Evolutionary conservation across 2,113 vertebrate species (phyloP).

Genomic region (Elachura formosa): DNA sequence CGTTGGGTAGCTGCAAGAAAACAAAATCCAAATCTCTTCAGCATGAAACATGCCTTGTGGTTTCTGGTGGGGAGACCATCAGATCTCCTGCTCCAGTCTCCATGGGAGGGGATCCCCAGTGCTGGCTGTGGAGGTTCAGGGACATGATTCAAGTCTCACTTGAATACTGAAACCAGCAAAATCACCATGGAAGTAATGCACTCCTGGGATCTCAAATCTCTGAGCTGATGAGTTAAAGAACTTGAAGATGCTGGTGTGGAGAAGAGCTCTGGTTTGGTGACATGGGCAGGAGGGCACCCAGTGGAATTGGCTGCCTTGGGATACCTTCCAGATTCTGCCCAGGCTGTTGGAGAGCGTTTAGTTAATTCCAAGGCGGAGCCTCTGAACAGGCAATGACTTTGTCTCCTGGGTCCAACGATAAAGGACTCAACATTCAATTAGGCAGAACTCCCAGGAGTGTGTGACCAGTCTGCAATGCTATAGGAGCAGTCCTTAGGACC

Average conservation of each 20-base stretch:
- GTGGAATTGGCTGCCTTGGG: rapidly evolving
- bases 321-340: not conserved
- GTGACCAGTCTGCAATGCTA: not conserved
- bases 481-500: conserved; percentile 3
- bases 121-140: not conserved
- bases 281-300: not conserved
- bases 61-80: not conserved
- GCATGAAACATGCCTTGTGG: not conserved
- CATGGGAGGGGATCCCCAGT: not conserved
- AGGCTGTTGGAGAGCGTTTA: rapidly evolving
- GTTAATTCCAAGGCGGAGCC: not conserved
- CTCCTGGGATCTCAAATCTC: not conserved
- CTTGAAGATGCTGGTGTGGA: not conserved
- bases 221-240: not conserved
- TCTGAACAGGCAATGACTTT: not conserved
- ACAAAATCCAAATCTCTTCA: not conserved
- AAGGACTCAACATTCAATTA: conserved; percentile 27
- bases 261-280: not conserved
- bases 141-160: not conserved
- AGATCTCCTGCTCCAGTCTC: not conserved
- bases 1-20: not conserved
- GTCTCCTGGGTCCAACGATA: not conserved
- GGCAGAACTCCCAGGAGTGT: not conserved
- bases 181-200: not conserved
- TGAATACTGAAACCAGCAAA: not conserved